Evolutionary conservation across 2,797 vertebrate species (phyloP).

Genomic region (Paramormyrops hopkinsi): DNA sequence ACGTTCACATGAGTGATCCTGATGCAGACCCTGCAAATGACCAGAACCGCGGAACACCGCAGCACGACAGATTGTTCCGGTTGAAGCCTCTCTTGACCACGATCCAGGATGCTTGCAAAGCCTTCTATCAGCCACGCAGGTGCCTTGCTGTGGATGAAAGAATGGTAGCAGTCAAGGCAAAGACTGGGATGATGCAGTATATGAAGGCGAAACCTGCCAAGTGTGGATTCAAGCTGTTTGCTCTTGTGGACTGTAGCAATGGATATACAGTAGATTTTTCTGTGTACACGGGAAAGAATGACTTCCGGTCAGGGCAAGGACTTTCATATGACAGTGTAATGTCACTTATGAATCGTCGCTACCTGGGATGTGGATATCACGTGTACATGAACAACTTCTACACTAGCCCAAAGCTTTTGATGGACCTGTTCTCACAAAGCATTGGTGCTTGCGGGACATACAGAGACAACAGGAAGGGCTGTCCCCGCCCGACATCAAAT

Average conservation of each 20-base stretch:
- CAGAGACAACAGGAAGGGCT: not conserved
- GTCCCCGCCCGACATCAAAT: not conserved
- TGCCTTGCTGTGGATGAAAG: not conserved
- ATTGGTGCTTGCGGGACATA: slow-evolving; percentile 14
- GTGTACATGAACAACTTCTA: slow-evolving; percentile 16
- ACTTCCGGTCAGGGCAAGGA: not conserved
- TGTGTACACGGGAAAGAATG: slow-evolving; percentile 12
- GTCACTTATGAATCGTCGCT: not conserved
- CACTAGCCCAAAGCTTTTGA: slow-evolving; percentile 20
- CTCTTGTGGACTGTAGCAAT: slow-evolving; percentile 18
- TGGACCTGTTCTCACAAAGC: not conserved
- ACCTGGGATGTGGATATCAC: slow-evolving; percentile 23
- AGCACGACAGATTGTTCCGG: not conserved
- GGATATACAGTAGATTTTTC: slow-evolving; percentile 14
- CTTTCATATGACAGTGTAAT: slow-evolving; percentile 12
- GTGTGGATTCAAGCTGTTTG: slow-evolving; percentile 20
- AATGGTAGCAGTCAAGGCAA: not conserved
- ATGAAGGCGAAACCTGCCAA: slow-evolving; percentile 12
- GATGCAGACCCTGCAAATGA: not conserved
- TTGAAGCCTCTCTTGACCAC: not conserved
- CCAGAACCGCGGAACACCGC: not conserved
- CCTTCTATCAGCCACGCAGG: not conserved
- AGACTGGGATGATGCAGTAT: not conserved
- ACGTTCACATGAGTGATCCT: not conserved
- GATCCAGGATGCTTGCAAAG: not conserved